Base-by-base conservation (phyloP, 2,888 invertebrate genomes). In the Drosophila neotestacea region DNA sequence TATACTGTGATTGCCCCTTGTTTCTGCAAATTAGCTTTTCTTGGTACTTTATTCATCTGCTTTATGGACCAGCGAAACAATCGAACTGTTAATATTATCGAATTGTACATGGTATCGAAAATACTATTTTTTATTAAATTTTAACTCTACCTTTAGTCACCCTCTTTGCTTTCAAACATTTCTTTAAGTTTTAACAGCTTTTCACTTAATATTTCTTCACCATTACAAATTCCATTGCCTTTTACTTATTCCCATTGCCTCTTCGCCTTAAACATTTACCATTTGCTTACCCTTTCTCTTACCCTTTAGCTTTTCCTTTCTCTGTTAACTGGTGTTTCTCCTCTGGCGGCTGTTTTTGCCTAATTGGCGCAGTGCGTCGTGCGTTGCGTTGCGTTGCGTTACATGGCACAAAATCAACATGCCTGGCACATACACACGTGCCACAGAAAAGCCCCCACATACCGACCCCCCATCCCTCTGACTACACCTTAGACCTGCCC, bases 341-440 rank as follows among this genome's bases (percentile, higher is more conserved):
- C 46, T 63, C 58, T 28, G 61, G 50, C 48, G 66, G 63, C 71
- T 69, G 64, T 73, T 34, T 70, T 70, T 68, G 68, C 77, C 62
- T 79, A 80, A 80, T 80, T 83, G 83, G 74, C 83, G 74, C 81
- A 74, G 44, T 71, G 82, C 67, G 82, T 46, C 67, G 52, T 59
- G 55, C 58, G 16, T 16, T 16, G 16, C 16, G 16, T 16, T 16
- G 16, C 16, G 46, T 71, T 69, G 55, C 50, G 63, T 70, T 66
- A 70, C 70, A 38, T 47, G 51, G 67, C 75, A 67, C 36, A 64
- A 72, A 67, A 75, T 85, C 85, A 83, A 68, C 69, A 81, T 85
- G 80, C 81, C 62, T 59, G 60, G 65, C 81, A 82, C 85, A 81
- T 72, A 62, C 69, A 69, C 76, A 59, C 28, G 46, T 10, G 38